These are phyloP conservation scores for Apis dorsata DNA, from an alignment of 1,140 invertebrate species.

Conservation along the genomic window DNA sequence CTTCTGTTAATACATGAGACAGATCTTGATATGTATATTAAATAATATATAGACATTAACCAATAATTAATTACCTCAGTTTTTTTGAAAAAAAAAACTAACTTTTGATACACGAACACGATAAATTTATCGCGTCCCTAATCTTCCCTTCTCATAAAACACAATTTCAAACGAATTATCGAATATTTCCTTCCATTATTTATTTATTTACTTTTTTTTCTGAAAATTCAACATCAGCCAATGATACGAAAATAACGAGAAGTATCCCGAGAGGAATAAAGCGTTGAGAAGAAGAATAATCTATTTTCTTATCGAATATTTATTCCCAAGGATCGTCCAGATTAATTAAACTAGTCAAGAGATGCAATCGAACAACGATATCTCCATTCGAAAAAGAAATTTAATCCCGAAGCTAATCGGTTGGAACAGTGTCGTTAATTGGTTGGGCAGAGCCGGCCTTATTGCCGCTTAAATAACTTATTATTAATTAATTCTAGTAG, in stretches of 20 bases:
- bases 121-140: neutral
- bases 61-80: neutral
- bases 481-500: slow-evolving; percentile 49
- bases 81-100: neutral
- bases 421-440: slow-evolving; percentile 22
- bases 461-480: slow-evolving; percentile 43
- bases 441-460: neutral
- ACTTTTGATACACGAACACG: neutral
- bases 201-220: too few species aligned
- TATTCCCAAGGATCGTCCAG: too few species aligned
- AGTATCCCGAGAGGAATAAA: too few species aligned
- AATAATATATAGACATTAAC: neutral
- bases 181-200: too few species aligned
- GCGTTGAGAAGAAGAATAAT: too few species aligned
- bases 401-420: slow-evolving; percentile 18
- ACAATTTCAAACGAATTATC: too few species aligned
- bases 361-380: neutral
- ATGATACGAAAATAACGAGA: too few species aligned
- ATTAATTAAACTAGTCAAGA: neutral
- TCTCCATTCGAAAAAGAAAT: neutral
- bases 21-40: neutral
- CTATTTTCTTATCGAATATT: too few species aligned
- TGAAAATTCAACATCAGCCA: too few species aligned
- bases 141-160: too few species aligned
- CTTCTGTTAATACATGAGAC: neutral